Evolutionary conservation across 2,888 invertebrate genomes (phyloP), one percentile per base, ranked within the genome.

Genomic region (Glyphotaelius pellucidus): DNA sequence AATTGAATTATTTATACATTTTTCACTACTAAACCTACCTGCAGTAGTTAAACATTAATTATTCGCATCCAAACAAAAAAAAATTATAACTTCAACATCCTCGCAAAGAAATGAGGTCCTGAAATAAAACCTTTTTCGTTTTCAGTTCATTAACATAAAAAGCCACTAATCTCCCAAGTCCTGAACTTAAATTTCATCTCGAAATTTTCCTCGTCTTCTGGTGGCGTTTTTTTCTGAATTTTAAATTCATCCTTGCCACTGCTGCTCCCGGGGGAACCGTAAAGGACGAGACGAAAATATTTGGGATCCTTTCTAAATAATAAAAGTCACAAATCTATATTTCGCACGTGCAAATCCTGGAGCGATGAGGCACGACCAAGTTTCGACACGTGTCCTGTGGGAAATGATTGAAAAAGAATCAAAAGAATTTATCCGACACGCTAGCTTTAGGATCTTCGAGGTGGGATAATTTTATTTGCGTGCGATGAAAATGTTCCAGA

Each of bases 251-350:
- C 19, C 81, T 81, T 31, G 14, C 81, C 14, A 0, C 31, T n/a
- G 67, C 81, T 32, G 32, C 19, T 30, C 81, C 81, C 32, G 14
- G 32, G 81, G 32, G 81, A 15, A 32, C 14, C 32, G 31, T 81
- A 14, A 30, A 81, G 81, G 32, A 32, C 9, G 67, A n/a, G 81
- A 19, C 14, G 31, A 81, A 81, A 81, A 81, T 81, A 81, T 81
- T 81, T 15, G 81, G 30, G 5, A 81, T 31, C 81, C 81, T 81
- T 81, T 81, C 67, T 15, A 81, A 81, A 81, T 81, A 81, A 81
- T 81, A 81, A 31, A 81, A 32, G 81, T 81, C 81, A 32, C 81
- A 81, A 81, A 81, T 81, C 81, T 81, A 81, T 81, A 81, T 81
- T 81, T 81, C 32, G 32, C 32, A 81, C 31, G 81, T 32, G 32